Percentiles rank a stretch among this genome's conserved stretches.
These are phyloP conservation scores for Anolis sagrei DNA, from an alignment of 2,113 vertebrate genomes.

Conservation along the genomic window DNA sequence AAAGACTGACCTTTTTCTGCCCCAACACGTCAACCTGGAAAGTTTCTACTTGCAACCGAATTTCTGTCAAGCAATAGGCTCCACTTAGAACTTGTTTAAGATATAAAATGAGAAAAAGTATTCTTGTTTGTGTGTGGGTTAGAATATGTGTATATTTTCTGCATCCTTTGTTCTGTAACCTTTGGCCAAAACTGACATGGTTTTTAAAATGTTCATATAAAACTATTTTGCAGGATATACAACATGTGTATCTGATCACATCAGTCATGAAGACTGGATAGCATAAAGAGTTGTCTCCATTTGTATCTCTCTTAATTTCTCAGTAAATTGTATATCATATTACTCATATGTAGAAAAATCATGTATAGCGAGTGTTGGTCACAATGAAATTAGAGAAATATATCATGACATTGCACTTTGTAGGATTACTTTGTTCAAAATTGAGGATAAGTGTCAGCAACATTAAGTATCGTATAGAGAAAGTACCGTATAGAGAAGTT, in stretches of 20 bases:
- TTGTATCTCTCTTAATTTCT: slow-evolving; percentile 8
- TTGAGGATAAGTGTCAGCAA: background rate
- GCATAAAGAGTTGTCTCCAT: background rate
- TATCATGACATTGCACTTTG: background rate
- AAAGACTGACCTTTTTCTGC: slow-evolving; percentile 72
- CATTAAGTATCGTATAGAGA: background rate
- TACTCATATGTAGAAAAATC: background rate
- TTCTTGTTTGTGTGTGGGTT: background rate
- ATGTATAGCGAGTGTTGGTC: background rate
- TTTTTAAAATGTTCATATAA: slow-evolving; percentile 41
- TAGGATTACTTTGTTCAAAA: background rate
- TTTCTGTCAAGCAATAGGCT: slow-evolving; percentile 71
- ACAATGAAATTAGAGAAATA: slow-evolving; percentile 1
- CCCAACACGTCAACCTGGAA: slow-evolving; percentile 68
- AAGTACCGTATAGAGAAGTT: no score
- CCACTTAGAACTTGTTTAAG: slow-evolving; percentile 66
- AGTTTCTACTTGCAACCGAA: slow-evolving; percentile 72
- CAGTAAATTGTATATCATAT: slow-evolving; percentile 37
- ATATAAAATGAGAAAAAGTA: slow-evolving; percentile 60
- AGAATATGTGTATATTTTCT: background rate
- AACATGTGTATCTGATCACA: no score
- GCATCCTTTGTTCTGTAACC: background rate
- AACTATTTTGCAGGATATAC: background rate
- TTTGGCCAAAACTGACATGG: background rate
- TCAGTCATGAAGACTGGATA: background rate